phyloP scores from a whole-genome alignment of 2,113 vertebrate species.

The Silurus meridionalis region DNA sequence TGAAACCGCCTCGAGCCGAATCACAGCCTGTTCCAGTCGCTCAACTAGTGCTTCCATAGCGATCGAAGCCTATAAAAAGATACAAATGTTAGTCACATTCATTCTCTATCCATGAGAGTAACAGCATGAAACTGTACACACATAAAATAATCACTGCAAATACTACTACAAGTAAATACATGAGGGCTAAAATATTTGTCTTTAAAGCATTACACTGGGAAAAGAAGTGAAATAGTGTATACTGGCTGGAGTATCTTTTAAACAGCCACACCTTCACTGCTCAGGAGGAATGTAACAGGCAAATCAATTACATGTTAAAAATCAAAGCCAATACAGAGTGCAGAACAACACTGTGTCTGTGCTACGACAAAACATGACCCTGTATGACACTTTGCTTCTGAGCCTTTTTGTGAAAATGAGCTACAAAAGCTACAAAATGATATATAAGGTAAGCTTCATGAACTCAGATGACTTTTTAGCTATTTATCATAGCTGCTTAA shows the following conservation, averaged over 20 bases:
- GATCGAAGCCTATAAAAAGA: slow-evolving; percentile 63
- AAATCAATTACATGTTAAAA: slow-evolving; percentile 16
- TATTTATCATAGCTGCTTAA: not conserved
- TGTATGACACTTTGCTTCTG: not conserved
- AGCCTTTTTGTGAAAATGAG: not conserved
- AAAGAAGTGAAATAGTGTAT: not conserved
- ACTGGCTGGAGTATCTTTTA: slow-evolving; percentile 7
- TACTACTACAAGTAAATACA: not conserved
- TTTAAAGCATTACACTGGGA: not conserved
- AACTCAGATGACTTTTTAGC: not conserved
- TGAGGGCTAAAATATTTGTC: not conserved
- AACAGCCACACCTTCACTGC: slow-evolving; percentile 23
- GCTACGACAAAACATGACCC: not conserved
- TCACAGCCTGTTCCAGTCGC: slow-evolving; percentile 87
- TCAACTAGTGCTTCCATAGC: slow-evolving; percentile 82
- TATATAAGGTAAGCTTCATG: not conserved
- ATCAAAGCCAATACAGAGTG: slow-evolving; percentile 1
- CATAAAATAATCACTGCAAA: not conserved
- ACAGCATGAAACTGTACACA: not conserved
- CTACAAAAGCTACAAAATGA: not conserved
- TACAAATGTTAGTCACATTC: not conserved
- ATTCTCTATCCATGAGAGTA: no score
- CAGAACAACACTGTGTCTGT: not conserved
- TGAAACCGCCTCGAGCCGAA: slow-evolving; percentile 84
- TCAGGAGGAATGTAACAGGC: slow-evolving; percentile 23